These are phyloP conservation scores for Clepsis dumicolana DNA, from an alignment of 2,888 invertebrate genomes.

Conservation along the genomic window DNA sequence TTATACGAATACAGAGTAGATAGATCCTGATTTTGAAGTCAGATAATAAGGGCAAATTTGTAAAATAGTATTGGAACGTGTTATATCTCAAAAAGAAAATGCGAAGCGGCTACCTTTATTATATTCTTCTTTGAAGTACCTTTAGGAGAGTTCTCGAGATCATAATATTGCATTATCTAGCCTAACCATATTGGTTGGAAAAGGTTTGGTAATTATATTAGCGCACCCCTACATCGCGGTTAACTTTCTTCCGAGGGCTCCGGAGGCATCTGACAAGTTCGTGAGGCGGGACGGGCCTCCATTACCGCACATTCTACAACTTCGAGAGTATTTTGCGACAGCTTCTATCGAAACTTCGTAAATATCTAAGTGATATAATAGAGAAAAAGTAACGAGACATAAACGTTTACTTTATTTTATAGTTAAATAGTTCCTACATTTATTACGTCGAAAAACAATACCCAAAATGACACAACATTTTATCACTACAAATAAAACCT, in stretches of 20 bases:
- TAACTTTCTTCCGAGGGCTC: constrained; percentile 42
- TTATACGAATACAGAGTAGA: background rate
- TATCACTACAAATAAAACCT: constrained; percentile 7
- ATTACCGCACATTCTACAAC: constrained; percentile 43
- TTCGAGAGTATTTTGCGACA: constrained; percentile 39
- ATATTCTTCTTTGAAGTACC: constrained; percentile 34
- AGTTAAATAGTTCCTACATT: background rate
- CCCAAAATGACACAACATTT: background rate
- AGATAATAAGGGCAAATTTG: background rate
- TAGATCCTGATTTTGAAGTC: background rate
- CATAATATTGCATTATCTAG: constrained; percentile 40
- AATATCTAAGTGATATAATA: constrained; percentile 37
- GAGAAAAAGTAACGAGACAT: constrained; percentile 9
- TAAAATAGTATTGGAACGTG: background rate
- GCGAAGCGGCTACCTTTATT: constrained; percentile 25
- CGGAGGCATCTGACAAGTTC: constrained; percentile 42
- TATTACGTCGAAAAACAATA: background rate
- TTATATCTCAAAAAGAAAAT: constrained; percentile 7
- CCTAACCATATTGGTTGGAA: constrained; percentile 41
- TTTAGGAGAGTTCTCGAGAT: constrained; percentile 38
- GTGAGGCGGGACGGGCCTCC: constrained; percentile 33
- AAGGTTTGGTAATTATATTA: constrained; percentile 43
- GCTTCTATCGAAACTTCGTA: constrained; percentile 40
- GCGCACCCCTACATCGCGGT: constrained; percentile 40
- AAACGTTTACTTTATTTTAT: background rate